These are phyloP conservation scores for Argentina silus DNA, from an alignment of 2,797 vertebrate genomes.

Conservation along the genomic window DNA sequence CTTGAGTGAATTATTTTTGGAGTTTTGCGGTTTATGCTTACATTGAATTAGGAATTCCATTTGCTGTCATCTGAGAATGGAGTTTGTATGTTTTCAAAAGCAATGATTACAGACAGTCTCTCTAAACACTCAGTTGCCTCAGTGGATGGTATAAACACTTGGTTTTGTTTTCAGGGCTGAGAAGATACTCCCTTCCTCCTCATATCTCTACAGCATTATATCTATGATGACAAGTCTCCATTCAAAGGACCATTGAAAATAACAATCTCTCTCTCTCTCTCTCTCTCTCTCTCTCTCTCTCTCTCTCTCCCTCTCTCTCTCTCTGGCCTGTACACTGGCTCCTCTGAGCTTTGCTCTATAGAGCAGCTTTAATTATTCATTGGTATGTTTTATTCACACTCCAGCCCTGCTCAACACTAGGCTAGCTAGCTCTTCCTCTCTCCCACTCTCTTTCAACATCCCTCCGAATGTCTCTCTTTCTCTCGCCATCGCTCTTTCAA, in stretches of 20 bases:
- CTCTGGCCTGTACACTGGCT: constrained; percentile 49
- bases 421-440: constrained; percentile 29
- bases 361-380: constrained; percentile 80
- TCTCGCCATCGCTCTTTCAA: constrained; percentile 1
- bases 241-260: no score
- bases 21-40: no score
- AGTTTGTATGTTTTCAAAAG: no score
- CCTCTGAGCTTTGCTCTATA: constrained; percentile 75
- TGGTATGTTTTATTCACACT: constrained; percentile 79
- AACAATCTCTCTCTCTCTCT: constrained; percentile 9
- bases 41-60: no score
- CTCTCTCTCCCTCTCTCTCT: constrained; percentile 12
- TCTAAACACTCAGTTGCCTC: no score
- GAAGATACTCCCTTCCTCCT: neutral
- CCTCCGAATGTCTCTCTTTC: constrained; percentile 28
- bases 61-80: no score
- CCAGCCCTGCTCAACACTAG: neutral
- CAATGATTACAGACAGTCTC: no score
- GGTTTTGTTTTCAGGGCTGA: no score
- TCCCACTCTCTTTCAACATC: constrained; percentile 41
- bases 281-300: neutral
- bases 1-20: no score
- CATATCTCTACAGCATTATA: no score
- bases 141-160: no score
- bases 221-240: no score